A percentile compares a stretch with the other conserved stretches of the same genome.
phyloP scores from a whole-genome alignment of 2,797 vertebrate species.

The Sphaeramia orbicularis region DNA sequence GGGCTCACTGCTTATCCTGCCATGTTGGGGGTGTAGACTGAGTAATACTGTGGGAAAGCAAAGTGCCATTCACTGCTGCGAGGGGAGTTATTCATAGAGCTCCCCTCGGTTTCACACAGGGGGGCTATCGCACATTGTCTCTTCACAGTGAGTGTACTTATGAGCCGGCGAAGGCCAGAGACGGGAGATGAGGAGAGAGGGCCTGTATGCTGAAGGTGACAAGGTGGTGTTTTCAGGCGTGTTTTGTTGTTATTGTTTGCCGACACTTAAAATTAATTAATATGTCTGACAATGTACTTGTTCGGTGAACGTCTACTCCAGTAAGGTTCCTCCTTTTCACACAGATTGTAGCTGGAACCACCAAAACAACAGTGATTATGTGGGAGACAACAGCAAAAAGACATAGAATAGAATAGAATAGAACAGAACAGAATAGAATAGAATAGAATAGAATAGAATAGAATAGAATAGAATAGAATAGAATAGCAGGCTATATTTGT shows the following conservation, averaged over 20 bases:
- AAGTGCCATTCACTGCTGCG: slow-evolving; percentile 74
- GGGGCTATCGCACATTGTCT: slow-evolving; percentile 71
- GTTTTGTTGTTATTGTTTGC: neutral
- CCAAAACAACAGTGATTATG: no score
- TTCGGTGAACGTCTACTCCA: neutral
- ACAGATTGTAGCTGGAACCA: no score
- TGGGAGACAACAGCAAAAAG: no score
- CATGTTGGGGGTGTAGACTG: slow-evolving; percentile 74
- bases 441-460: no score
- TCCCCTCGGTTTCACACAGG: slow-evolving; percentile 62
- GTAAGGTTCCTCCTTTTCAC: neutral
- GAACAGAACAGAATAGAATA: no score
- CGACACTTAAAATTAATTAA: neutral
- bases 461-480: no score
- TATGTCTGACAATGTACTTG: neutral
- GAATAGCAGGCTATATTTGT: no score
- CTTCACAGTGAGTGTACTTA: slow-evolving; percentile 34
- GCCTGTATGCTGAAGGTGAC: no score
- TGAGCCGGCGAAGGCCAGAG: slow-evolving; percentile 21
- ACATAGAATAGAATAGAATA: no score
- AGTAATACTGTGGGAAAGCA: slow-evolving; percentile 81
- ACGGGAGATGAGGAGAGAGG: slow-evolving; percentile 22
- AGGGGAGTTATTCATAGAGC: slow-evolving; percentile 78
- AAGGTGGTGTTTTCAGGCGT: slow-evolving; percentile 16
- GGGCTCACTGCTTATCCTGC: slow-evolving; percentile 66